Conservation (phyloP, 64 coral and sea anemone species). For the Stylophora pistillata region DNA sequence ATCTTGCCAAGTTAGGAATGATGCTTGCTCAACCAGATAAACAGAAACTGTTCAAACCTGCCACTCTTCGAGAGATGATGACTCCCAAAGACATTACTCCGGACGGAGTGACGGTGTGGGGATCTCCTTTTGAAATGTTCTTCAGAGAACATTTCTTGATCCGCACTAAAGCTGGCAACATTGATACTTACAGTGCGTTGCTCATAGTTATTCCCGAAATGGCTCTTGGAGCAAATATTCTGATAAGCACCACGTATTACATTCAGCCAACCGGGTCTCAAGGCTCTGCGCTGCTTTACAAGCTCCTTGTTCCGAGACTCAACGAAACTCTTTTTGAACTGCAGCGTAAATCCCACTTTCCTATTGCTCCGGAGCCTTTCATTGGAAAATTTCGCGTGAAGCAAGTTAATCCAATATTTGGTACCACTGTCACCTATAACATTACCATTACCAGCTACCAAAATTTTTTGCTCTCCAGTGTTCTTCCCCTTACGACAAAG, state of each 20-base stretch:
- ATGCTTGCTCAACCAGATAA: conserved; percentile 9
- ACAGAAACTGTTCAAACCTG: background rate
- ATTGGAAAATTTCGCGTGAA: conserved; percentile 32
- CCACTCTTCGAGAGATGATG: conserved; percentile 24
- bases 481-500: background rate
- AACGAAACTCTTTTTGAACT: conserved; percentile 64
- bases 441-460: conserved; percentile 6
- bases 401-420: background rate
- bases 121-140: conserved; percentile 38
- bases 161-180: background rate
- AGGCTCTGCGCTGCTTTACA: background rate
- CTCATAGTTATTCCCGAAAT: background rate
- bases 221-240: background rate
- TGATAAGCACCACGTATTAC: background rate
- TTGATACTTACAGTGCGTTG: background rate
- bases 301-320: background rate
- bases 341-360: conserved; percentile 4
- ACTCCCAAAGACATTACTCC: conserved; percentile 18
- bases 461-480: background rate
- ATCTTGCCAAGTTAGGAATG: conserved; percentile 42
- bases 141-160: conserved; percentile 30
- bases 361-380: conserved; percentile 26
- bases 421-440: background rate
- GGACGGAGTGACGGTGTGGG: conserved; percentile 32
- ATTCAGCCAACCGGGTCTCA: background rate